These are phyloP conservation scores for Hormaphis cornu DNA, from an alignment of 1,140 invertebrate genomes.

Conservation along the genomic window DNA sequence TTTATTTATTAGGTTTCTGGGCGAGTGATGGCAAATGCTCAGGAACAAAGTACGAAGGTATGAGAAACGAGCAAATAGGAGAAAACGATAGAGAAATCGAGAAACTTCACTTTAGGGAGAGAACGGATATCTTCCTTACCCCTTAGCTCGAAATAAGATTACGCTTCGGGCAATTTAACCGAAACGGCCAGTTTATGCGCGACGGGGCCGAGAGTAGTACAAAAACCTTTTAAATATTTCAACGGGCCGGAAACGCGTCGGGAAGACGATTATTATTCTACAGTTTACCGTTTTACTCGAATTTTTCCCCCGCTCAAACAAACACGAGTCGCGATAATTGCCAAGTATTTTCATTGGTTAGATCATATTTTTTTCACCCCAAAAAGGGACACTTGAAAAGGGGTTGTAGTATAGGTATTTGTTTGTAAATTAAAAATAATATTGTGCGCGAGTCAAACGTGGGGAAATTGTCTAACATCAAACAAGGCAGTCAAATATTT, in stretches of 20 bases:
- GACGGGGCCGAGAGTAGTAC: not conserved
- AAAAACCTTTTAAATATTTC: constrained; percentile 28
- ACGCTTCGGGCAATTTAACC: constrained; percentile 16
- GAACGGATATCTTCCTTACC: not conserved
- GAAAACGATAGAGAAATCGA: not conserved
- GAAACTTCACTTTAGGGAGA: not conserved
- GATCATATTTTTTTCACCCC: no score
- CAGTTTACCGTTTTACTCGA: not conserved
- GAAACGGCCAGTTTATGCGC: not conserved
- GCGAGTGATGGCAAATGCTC: no score
- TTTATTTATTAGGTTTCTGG: no score
- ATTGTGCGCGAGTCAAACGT: no score
- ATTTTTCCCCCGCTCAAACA: not conserved
- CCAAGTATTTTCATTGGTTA: no score
- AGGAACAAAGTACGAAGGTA: no score
- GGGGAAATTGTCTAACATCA: no score
- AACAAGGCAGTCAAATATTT: no score
- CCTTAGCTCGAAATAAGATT: constrained; percentile 4
- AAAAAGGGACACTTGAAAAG: no score
- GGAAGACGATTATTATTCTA: constrained; percentile 6
- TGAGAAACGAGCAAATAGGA: not conserved
- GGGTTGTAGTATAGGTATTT: no score
- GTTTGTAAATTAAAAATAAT: no score
- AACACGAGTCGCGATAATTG: no score
- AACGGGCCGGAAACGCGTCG: constrained; percentile 6